Percentiles rank a stretch among this genome's conserved stretches.
phyloP scores from a whole-genome alignment of 2,888 invertebrate species.

The Neuroscelio doddi region DNA sequence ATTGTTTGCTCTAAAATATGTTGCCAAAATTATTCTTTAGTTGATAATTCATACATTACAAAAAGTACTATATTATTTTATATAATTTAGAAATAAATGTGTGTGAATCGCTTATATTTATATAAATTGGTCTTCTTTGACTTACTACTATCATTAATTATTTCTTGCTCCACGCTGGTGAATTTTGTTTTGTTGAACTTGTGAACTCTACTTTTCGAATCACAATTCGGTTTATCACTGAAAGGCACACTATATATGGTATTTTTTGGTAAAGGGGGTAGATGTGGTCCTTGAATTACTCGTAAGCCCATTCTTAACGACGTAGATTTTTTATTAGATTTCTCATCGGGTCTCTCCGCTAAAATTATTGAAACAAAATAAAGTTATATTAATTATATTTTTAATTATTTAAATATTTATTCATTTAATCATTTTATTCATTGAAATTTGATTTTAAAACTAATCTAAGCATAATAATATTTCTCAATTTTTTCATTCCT shows the following conservation, averaged over 20 bases:
- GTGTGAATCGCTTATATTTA: too few relatives aligned
- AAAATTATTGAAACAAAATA: conserved; percentile 29
- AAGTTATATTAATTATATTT: background rate
- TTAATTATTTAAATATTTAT: background rate
- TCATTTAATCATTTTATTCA: too few relatives aligned
- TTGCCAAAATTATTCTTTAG: too few relatives aligned
- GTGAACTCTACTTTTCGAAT: conserved; percentile 10
- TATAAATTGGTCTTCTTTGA: too few relatives aligned
- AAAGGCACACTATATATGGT: conserved; percentile 56
- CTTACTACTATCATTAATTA: conserved; percentile 43
- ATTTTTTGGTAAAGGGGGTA: conserved; percentile 56
- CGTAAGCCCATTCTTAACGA: conserved; percentile 87
- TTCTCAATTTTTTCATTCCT: too few relatives aligned
- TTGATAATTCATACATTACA: too few relatives aligned
- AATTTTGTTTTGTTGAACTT: conserved; percentile 25
- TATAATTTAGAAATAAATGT: too few relatives aligned
- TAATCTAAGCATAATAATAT: too few relatives aligned
- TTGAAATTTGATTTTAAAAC: too few relatives aligned
- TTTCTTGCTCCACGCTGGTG: conserved; percentile 45
- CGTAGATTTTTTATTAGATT: conserved; percentile 83
- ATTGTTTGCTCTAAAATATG: conserved; percentile 74
- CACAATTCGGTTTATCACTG: conserved; percentile 26
- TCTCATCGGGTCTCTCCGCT: conserved; percentile 90
- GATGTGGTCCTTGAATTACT: conserved; percentile 79
- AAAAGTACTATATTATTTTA: too few relatives aligned